Conservation (phyloP, 1,140 invertebrate genomes). For the Formica selysi region DNA sequence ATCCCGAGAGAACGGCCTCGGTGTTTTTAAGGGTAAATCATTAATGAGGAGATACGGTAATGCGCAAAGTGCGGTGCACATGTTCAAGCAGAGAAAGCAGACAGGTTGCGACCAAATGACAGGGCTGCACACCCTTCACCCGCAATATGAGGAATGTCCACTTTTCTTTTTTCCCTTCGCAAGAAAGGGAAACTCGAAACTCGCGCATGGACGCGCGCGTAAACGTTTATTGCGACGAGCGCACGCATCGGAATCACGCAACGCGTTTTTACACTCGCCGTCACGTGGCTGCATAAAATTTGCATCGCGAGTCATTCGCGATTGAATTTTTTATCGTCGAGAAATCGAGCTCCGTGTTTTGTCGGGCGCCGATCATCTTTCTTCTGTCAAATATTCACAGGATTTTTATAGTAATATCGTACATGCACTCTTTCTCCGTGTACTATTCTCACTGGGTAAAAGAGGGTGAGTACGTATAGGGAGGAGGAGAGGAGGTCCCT, state of each 20-base stretch:
- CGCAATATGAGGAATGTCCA: conserved; percentile 57
- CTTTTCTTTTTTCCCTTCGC: conserved; percentile 54
- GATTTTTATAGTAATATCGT: conserved; percentile 74
- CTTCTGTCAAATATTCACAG: conserved; percentile 71
- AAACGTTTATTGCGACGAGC: conserved; percentile 34
- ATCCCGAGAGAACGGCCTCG: not conserved
- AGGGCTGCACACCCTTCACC: conserved; percentile 67
- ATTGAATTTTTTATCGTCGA: conserved; percentile 81
- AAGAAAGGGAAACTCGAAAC: conserved; percentile 54
- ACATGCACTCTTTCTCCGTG: conserved; percentile 36
- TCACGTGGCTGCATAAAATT: conserved; percentile 75
- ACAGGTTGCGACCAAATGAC: conserved; percentile 65
- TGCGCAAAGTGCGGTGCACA: conserved; percentile 26
- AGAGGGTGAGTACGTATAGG: not conserved
- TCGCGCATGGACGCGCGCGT: conserved; percentile 8
- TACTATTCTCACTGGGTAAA: conserved; percentile 6
- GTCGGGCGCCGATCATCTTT: conserved; percentile 50
- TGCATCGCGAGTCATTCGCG: conserved; percentile 80
- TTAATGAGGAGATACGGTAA: conserved; percentile 62
- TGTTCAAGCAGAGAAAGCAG: conserved; percentile 50
- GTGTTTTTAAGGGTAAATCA: conserved; percentile 46
- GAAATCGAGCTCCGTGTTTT: conserved; percentile 65
- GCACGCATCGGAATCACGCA: conserved; percentile 63
- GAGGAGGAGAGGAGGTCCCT: not conserved
- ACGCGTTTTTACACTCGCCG: conserved; percentile 58